These are phyloP conservation scores for Mus spretus DNA, from an alignment of 2,797 vertebrate genomes.

Conservation along the genomic window DNA sequence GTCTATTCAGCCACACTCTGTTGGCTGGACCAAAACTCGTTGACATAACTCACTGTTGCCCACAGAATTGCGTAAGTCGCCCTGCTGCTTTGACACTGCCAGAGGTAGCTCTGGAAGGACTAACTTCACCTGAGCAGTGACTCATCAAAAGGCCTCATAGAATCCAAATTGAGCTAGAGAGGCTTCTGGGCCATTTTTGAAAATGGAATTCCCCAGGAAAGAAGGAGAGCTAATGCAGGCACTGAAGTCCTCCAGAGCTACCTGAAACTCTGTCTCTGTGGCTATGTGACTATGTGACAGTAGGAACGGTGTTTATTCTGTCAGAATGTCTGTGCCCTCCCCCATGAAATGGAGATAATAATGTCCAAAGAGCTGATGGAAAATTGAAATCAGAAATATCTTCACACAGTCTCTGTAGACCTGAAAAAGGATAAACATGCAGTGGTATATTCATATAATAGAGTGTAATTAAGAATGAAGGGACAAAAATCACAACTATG, in stretches of 20 bases:
- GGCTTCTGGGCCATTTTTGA: not conserved
- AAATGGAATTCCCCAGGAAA: not conserved
- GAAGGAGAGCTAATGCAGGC: not conserved
- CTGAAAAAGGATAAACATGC: not conserved
- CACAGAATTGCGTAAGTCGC: slow-evolving; percentile 2
- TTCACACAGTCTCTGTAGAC: not conserved
- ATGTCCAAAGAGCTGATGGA: not conserved
- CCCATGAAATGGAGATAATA: not conserved
- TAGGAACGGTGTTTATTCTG: not conserved
- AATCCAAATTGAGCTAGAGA: not conserved
- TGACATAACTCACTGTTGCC: not conserved
- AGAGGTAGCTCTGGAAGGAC: slow-evolving; percentile 60
- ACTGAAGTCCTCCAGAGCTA: not conserved
- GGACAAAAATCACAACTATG: not conserved
- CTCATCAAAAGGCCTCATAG: slow-evolving; percentile 53
- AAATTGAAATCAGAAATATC: not conserved
- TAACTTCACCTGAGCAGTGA: slow-evolving; percentile 49
- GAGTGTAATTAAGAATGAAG: not conserved
- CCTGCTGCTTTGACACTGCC: slow-evolving; percentile 37
- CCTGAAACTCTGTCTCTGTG: not conserved
- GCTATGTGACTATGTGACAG: not conserved
- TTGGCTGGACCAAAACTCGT: not conserved
- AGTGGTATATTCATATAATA: not conserved
- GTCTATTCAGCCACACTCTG: not conserved
- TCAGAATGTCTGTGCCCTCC: not conserved